These are phyloP conservation scores for Picus viridis DNA, from an alignment of 2,797 vertebrate genomes.

Conservation along the genomic window DNA sequence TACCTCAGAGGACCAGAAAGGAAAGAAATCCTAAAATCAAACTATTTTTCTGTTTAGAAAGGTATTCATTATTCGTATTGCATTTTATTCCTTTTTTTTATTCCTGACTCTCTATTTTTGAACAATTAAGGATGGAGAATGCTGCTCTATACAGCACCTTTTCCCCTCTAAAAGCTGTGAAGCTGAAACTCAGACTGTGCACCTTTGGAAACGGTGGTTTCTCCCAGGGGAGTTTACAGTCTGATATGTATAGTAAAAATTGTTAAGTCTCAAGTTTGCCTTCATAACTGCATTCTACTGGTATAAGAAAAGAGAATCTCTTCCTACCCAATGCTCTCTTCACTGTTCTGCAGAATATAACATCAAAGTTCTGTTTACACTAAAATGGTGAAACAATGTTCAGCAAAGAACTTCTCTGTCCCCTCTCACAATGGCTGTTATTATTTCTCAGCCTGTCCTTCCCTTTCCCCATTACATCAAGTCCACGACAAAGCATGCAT, in stretches of 20 bases:
- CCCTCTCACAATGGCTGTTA: neutral
- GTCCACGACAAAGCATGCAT: neutral
- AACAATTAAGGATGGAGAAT: neutral
- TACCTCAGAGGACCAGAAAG: neutral
- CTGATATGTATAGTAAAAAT: neutral
- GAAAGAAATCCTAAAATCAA: neutral
- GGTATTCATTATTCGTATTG: neutral
- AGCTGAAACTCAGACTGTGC: neutral
- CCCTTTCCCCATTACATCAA: neutral
- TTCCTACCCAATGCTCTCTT: neutral
- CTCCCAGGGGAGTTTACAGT: too few species aligned
- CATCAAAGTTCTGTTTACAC: neutral
- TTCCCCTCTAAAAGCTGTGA: neutral
- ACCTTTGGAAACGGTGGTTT: too few species aligned
- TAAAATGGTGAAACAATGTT: neutral
- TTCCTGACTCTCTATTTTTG: neutral
- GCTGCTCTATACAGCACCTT: neutral
- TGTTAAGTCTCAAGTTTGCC: neutral
- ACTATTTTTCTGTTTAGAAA: neutral
- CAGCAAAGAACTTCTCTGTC: neutral
- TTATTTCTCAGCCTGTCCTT: neutral
- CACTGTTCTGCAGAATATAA: neutral
- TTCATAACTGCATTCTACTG: neutral
- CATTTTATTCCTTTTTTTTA: neutral
- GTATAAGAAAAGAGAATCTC: neutral